Percentiles rank a stretch among this genome's conserved stretches.
These are phyloP conservation scores for Planococcus citri DNA, from an alignment of 1,140 invertebrate species.

Conservation along the genomic window DNA sequence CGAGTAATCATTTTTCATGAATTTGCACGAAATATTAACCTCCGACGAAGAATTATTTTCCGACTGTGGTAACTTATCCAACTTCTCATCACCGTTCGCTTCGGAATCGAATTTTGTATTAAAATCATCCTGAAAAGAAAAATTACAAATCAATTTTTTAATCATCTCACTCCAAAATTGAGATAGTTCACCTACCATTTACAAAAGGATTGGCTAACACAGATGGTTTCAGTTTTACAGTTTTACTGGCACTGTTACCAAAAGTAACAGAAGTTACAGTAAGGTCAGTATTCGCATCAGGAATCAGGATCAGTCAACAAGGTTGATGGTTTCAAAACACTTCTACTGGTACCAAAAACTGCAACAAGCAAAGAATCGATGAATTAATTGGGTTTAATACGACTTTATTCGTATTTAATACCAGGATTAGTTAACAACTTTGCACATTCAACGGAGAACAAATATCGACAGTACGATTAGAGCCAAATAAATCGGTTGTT, in stretches of 20 bases:
- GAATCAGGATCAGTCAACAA: not conserved
- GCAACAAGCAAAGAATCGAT: not conserved
- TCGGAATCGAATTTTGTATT: not conserved
- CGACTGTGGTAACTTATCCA: not conserved
- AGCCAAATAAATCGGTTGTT: not conserved
- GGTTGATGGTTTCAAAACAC: slow-evolving; percentile 7
- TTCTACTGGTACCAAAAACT: not conserved
- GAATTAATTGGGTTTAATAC: too few species aligned
- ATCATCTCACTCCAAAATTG: not conserved
- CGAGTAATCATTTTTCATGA: too few species aligned
- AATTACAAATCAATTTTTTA: not conserved
- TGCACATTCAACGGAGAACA: not conserved
- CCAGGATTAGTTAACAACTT: not conserved
- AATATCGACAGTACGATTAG: not conserved
- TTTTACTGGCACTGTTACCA: not conserved
- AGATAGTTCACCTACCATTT: slow-evolving; percentile 9
- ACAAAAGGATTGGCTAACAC: slow-evolving; percentile 12
- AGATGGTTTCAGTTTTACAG: slow-evolving; percentile 7
- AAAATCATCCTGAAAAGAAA: not conserved
- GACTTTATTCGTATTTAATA: not conserved
- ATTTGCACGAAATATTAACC: not conserved
- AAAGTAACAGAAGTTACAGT: too few species aligned
- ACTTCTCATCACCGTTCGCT: not conserved
- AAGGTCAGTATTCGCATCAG: too few species aligned
- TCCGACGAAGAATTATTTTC: not conserved